phyloP scores from a whole-genome alignment of 2,888 invertebrate genomes.

The Thereva unica region DNA sequence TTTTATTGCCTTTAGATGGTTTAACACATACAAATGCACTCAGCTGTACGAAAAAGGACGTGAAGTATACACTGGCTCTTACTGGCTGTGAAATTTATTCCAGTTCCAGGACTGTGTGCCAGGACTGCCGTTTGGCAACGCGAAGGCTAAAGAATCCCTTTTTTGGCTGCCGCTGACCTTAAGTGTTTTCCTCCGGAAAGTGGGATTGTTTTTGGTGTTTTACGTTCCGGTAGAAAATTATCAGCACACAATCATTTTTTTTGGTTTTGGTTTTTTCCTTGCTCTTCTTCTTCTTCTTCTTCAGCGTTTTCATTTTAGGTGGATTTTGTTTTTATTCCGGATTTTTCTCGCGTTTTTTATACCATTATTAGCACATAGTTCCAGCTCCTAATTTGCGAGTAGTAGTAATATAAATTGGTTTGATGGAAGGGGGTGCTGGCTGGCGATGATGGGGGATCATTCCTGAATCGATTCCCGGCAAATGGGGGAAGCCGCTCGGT shows the following conservation, averaged over 20 bases:
- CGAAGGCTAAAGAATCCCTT: conserved; percentile 7
- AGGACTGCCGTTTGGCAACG: neutral
- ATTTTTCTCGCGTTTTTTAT: conserved; percentile 1
- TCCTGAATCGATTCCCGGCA: neutral
- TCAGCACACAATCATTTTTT: conserved; percentile 22
- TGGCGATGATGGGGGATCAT: neutral
- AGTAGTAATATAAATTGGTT: conserved; percentile 13
- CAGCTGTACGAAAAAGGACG: conserved; percentile 8
- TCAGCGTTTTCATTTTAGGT: neutral
- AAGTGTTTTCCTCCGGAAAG: conserved; percentile 33
- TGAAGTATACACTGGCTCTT: conserved; percentile 14
- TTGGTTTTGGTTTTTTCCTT: conserved; percentile 11
- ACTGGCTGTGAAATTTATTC: conserved; percentile 26
- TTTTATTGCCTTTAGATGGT: conserved; percentile 36
- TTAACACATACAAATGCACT: conserved; percentile 29
- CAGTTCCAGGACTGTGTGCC: conserved; percentile 10
- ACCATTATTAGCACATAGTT: conserved; percentile 18
- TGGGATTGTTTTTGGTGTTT: conserved; percentile 34
- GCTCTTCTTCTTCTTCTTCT: neutral
- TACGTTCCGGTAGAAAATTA: conserved; percentile 35
- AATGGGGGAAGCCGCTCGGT: too few species aligned
- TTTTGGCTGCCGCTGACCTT: conserved; percentile 35
- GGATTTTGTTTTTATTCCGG: neutral
- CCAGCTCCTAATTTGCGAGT: conserved; percentile 18
- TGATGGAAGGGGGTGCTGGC: neutral